Base-by-base conservation (phyloP, 53 echinoderm and acorn worm genomes). In the Paracentrotus lividus region DNA sequence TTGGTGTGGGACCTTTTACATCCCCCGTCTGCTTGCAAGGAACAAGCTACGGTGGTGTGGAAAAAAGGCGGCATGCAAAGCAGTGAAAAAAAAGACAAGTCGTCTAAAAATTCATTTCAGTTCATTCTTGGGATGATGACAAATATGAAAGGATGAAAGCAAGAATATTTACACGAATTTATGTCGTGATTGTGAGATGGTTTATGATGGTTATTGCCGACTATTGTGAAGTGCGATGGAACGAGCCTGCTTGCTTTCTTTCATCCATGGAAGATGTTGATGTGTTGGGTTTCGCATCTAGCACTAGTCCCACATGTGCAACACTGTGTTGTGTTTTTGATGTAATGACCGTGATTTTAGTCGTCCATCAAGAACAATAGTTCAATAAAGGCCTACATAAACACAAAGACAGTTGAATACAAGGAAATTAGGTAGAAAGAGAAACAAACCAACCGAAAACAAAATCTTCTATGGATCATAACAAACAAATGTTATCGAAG, bases 281-380 rank as follows among this genome's bases (percentile, higher is more conserved):
- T 72, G 90, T 90, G 90, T 90, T 68, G 90, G 47, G 90, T 72
- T 90, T 68, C 47, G 90, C 90, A 90, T 90, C 49, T 72, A 69
- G 90, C 60, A 89, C 90, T 90, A 90, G 90, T 90, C 90, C 90
- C 90, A 90, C 90, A 90, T 90, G 90, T 90, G 90, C 90, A 90
- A 90, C 90, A 90, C 90, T 72, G 72, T 72, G 90, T 90, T 49
- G 72, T 90, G 89, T 89, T 89, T 14, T 69, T 29, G 90, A 69
- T 90, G 90, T 90, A 90, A 90, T 90, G 90, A 90, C 90, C 90
- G 90, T 90, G 90, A 90, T 49, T 66, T 90, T 90, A 90, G 90
- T 90, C 90, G 90, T 90, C 90, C 90, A 90, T 90, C 90, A 90
- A 51, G 69, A 90, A 90, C 90, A 90, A 68, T 69, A 90, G 90